A percentile compares a stretch with the other conserved stretches of the same genome.
These are phyloP conservation scores for Chrysolina haemoptera DNA, from an alignment of 2,888 invertebrate genomes.

Conservation along the genomic window DNA sequence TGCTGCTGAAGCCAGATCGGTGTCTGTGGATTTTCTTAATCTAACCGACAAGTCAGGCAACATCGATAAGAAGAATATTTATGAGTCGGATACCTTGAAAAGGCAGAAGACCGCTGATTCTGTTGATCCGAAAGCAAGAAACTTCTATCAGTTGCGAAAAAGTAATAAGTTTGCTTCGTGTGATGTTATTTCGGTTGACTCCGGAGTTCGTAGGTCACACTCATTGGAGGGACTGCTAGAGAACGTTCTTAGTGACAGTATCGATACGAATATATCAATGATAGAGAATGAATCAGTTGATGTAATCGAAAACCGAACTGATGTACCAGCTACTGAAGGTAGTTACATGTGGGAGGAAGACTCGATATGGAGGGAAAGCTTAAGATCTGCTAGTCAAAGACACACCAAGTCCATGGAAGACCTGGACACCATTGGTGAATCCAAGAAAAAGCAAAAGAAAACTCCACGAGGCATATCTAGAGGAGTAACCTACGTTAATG, in stretches of 20 bases:
- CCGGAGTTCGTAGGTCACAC: conserved; percentile 71
- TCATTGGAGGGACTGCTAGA: conserved; percentile 76
- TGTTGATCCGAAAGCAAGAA: conserved; percentile 71
- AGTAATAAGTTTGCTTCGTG: conserved; percentile 62
- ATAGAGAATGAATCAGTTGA: conserved; percentile 38
- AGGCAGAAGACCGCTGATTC: conserved; percentile 74
- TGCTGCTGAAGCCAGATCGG: conserved; percentile 75
- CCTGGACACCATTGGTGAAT: conserved; percentile 74
- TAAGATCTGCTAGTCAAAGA: conserved; percentile 83
- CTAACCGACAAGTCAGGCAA: conserved; percentile 77
- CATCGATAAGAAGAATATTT: conserved; percentile 81
- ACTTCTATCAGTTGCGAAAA: conserved; percentile 63
- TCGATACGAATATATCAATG: conserved; percentile 46
- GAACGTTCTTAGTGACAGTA: conserved; percentile 67
- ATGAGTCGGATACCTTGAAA: conserved; percentile 78
- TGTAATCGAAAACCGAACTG: conserved; percentile 26
- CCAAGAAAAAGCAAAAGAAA: conserved; percentile 61
- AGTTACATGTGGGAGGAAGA: conserved; percentile 90
- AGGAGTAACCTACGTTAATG: conserved; percentile 87
- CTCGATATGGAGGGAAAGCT: conserved; percentile 84
- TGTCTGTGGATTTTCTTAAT: conserved; percentile 78
- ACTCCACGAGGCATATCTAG: conserved; percentile 71
- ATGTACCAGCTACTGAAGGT: conserved; percentile 68
- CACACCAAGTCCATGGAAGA: conserved; percentile 89
- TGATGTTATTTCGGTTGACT: conserved; percentile 45